phyloP scores from a whole-genome alignment of 2,113 vertebrate genomes.

The Seriola quinqueradiata region DNA sequence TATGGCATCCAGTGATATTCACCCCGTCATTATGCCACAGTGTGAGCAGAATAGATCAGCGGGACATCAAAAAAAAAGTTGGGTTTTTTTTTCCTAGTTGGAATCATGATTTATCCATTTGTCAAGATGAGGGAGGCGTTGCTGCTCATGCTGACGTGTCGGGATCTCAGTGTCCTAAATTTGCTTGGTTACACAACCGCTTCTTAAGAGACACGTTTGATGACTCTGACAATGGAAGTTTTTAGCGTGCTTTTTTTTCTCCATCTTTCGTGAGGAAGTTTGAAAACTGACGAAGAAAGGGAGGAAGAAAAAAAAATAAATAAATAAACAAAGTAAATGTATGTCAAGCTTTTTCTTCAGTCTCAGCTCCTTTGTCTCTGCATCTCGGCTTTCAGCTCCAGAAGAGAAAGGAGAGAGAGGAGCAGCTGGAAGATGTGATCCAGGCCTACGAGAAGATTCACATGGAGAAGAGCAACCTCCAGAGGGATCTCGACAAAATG shows the following conservation, averaged over 20 bases:
- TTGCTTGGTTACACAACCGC: conserved; percentile 48
- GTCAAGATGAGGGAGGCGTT: background rate
- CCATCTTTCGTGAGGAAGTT: conserved; percentile 31
- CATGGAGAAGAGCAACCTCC: conserved; percentile 95
- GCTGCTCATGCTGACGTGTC: conserved; percentile 20
- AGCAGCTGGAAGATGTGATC: conserved; percentile 97
- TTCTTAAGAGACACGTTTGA: conserved; percentile 52
- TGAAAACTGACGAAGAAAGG: conserved; percentile 41
- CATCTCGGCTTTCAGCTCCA: conserved; percentile 85
- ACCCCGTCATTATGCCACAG: background rate
- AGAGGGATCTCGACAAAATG: conserved; percentile 95
- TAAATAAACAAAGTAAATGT: background rate
- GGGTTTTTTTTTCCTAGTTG: background rate
- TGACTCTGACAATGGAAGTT: conserved; percentile 29
- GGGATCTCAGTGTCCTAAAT: conserved; percentile 52
- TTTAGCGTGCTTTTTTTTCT: background rate
- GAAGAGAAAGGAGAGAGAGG: conserved; percentile 95
- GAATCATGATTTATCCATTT: conserved; percentile 7
- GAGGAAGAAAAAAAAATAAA: no score
- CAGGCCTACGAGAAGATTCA: conserved; percentile 98
- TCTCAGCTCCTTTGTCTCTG: conserved; percentile 26
- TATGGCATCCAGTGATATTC: conserved; percentile 16
- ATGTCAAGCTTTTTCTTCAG: conserved; percentile 11
- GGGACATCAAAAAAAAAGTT: conserved; percentile 9
- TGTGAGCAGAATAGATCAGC: conserved; percentile 24